Evolutionary conservation across 1,140 invertebrate genomes (phyloP), one percentile per base, ranked within the genome.

Genomic region (Lepidurus couesii): DNA sequence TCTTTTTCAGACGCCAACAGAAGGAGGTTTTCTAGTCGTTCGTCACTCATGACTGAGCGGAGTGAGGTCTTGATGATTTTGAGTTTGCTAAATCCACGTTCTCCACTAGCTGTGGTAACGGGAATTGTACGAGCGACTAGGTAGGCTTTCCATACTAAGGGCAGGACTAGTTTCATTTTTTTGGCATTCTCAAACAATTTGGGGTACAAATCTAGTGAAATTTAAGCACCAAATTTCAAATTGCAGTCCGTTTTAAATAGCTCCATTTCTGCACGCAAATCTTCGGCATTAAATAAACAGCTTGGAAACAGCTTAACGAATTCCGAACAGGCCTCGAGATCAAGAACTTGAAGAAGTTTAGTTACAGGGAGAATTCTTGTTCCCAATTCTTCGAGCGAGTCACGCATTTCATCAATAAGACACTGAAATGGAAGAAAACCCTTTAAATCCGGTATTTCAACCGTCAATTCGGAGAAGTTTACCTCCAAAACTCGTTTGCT

Each of bases 1-100:
- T 75, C 74, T 75, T 75, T 75, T 24, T 75, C 74, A 42, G 74
- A 75, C 74, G 43, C 43, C 74, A 75, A 13, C 5, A 75, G 5
- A 34, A 75, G 34, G 24, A 24, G 24, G 6, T n/a, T 16, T 34
- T 75, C 74, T n/a, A 75, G 74, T 75, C 74, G 13, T 75, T 24
- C 74, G 74, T 75, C 74, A 42, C 74, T 43, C 74, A 75, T 75
- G 34, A 43, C 43, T n/a, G 74, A 75, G 34, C 74, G 34, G 5
- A 75, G 43, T n/a, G 34, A 42, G 74, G 34, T 75, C 24, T 75
- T 75, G 34, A 75, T 43, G 74, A 75, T 73, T 9, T 73, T 73
- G 7, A 34, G 34, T 2, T 34, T 34, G 34, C 34, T 34, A 34
- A 34, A 34, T 34, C 34, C 34, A 34, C 34, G 34, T 34, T 34